phyloP scores from a whole-genome alignment of 92 coral and sea anemone species.

The Zoanthus solanderi region DNA sequence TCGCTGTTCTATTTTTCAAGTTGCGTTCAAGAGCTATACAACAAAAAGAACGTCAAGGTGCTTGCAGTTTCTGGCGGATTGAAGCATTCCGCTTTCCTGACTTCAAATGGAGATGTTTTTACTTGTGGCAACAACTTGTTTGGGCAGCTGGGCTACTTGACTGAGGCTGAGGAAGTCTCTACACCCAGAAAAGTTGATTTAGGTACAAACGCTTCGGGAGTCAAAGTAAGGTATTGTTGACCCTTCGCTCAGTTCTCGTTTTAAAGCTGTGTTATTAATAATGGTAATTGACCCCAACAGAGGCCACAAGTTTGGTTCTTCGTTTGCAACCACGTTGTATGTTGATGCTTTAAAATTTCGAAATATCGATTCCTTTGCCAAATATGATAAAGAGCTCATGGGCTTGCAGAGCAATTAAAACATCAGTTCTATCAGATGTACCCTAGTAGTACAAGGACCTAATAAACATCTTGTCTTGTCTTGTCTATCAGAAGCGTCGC shows the following conservation, averaged over 20 bases:
- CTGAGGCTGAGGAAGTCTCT: conserved; percentile 9
- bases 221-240: conserved; percentile 58
- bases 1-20: conserved; percentile 7
- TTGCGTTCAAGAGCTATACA: conserved; percentile 43
- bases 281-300: too few species aligned
- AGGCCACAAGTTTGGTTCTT: too few species aligned
- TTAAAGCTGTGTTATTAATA: too few species aligned
- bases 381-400: too few species aligned
- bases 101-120: conserved; percentile 69
- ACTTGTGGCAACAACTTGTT: conserved; percentile 72
- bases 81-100: conserved; percentile 72
- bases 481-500: too few species aligned
- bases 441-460: too few species aligned
- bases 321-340: too few species aligned
- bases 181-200: conserved; percentile 64
- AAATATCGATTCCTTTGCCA: too few species aligned
- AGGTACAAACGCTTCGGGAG: conserved; percentile 60
- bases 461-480: too few species aligned
- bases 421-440: too few species aligned
- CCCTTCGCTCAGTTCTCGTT: not conserved
- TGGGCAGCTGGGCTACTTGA: conserved; percentile 80
- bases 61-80: conserved; percentile 70
- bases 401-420: too few species aligned
- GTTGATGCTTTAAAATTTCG: too few species aligned
- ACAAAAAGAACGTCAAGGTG: conserved; percentile 43